Evolutionary conservation across 2,888 invertebrate species (phyloP).

Genomic region (Caenorhabditis macrosperma): DNA sequence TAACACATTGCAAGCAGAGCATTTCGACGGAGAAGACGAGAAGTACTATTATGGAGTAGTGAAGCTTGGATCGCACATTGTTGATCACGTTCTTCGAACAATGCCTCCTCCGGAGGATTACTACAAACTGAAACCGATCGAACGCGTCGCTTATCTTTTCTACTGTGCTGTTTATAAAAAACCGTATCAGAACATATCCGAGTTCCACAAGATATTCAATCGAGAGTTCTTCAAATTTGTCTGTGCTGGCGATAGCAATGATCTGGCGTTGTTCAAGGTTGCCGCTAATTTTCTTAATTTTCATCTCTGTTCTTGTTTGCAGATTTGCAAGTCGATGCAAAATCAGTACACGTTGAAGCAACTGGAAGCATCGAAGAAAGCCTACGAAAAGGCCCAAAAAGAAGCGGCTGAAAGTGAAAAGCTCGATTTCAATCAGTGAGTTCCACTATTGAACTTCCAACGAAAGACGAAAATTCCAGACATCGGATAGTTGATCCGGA

Average conservation of each 20-base stretch:
- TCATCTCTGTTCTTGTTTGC: slow-evolving; percentile 1
- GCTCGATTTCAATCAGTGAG: slow-evolving; percentile 51
- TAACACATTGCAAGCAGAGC: slow-evolving; percentile 1
- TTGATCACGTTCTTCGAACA: slow-evolving; percentile 43
- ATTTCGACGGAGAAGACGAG: slow-evolving; percentile 47
- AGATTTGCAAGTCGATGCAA: slow-evolving; percentile 61
- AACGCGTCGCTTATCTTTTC: slow-evolving; percentile 61
- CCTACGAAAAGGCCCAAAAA: slow-evolving; percentile 50
- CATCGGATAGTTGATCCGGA: slow-evolving; percentile 29
- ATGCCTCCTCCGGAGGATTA: slow-evolving; percentile 59
- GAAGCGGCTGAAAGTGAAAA: slow-evolving; percentile 46
- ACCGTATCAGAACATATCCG: slow-evolving; percentile 49
- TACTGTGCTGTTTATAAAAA: slow-evolving; percentile 63
- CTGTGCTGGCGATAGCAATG: slow-evolving; percentile 54
- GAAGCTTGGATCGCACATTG: slow-evolving; percentile 38
- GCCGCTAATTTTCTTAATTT: neutral
- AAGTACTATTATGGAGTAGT: slow-evolving; percentile 63
- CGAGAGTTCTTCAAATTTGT: slow-evolving; percentile 62
- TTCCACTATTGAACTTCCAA: neutral
- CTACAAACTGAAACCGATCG: slow-evolving; percentile 48
- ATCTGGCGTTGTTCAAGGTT: slow-evolving; percentile 61
- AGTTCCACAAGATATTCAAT: slow-evolving; percentile 64
- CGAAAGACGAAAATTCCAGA: slow-evolving; percentile 2
- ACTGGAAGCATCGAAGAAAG: slow-evolving; percentile 41
- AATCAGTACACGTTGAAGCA: slow-evolving; percentile 51